Evolutionary conservation across 2,888 invertebrate species (phyloP), one percentile per base, ranked within the genome.

Genomic region (Onchidella celtica): DNA sequence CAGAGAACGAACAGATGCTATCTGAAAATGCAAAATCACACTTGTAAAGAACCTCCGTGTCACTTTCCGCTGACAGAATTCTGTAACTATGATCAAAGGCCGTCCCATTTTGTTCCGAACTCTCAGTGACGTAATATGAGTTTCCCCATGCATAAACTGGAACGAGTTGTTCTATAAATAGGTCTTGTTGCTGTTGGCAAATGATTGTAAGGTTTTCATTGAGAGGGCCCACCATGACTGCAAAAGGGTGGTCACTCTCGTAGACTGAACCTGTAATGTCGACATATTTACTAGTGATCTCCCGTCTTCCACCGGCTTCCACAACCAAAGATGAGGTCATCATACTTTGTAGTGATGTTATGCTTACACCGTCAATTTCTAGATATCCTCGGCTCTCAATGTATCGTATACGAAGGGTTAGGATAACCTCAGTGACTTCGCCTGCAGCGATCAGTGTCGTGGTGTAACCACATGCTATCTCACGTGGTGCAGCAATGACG

Each of bases 91-190:
- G n/a, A n/a, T n/a, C n/a, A n/a, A n/a, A n/a, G n/a, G n/a, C n/a
- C n/a, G n/a, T n/a, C n/a, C n/a, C n/a, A n/a, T n/a, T n/a, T n/a
- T n/a, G n/a, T n/a, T n/a, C n/a, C n/a, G n/a, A n/a, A n/a, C n/a
- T n/a, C n/a, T 32, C 72, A n/a, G 1, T 57, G 11, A 72, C 3
- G 32, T 72, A 72, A 72, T 72, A 72, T 1, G 0, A n/a, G 32
- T 55, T 55, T 11, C 72, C 72, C 72, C 72, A 72, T 1, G 72
- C 72, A 21, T 72, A 72, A 0, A 17, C 32, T 1, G 72, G 72
- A 17, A 72, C 34, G 1, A 72, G 72, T 9, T 72, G 72, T 24
- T 72, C 72, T 9, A 72, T n/a, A 6, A 72, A 72, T 32, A 72
- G 34, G 27, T 34, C n/a, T 57, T 72, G 72, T 4, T 2, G n/a